Conservation (phyloP, 2,888 invertebrate genomes). For the Drosophila anceps region DNA sequence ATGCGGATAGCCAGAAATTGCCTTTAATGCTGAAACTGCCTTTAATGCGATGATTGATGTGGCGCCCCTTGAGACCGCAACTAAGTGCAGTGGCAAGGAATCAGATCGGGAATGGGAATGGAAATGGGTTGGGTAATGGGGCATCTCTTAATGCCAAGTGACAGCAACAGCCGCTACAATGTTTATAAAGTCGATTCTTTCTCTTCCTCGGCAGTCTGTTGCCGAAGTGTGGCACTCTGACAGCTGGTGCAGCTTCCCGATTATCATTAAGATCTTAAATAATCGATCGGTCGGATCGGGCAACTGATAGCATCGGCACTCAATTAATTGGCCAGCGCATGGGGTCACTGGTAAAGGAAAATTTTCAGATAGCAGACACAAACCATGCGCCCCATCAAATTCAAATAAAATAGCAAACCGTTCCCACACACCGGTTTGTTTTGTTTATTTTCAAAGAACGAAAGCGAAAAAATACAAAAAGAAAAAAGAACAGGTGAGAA, state of each 20-base stretch:
- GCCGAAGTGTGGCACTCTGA: slow-evolving; percentile 18
- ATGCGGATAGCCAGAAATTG: slow-evolving; percentile 30
- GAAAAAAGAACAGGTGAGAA: too few relatives aligned
- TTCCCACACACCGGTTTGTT: slow-evolving; percentile 19
- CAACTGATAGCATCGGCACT: slow-evolving; percentile 34
- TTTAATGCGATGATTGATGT: slow-evolving; percentile 77
- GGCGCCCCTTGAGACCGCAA: slow-evolving; percentile 62
- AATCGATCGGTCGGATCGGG: slow-evolving; percentile 6
- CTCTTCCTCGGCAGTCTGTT: not conserved
- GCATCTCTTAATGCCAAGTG: slow-evolving; percentile 48
- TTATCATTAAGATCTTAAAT: slow-evolving; percentile 35
- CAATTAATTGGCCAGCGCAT: slow-evolving; percentile 39
- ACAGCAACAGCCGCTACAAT: slow-evolving; percentile 45
- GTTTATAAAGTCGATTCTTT: not conserved
- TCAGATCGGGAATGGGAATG: not conserved
- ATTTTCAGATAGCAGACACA: slow-evolving; percentile 37
- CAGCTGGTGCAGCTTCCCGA: slow-evolving; percentile 30
- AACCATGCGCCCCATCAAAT: slow-evolving; percentile 57
- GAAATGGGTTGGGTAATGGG: slow-evolving; percentile 21
- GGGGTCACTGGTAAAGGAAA: slow-evolving; percentile 40
- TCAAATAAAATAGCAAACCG: slow-evolving; percentile 48
- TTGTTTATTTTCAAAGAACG: slow-evolving; percentile 54
- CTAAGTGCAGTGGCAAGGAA: slow-evolving; percentile 45
- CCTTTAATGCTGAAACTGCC: slow-evolving; percentile 31
- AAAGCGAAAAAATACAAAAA: slow-evolving; percentile 4